Percentiles rank a stretch among this genome's conserved stretches.
These are phyloP conservation scores for Gastracanthus pulcherrimus DNA, from an alignment of 2,888 invertebrate genomes.

Conservation along the genomic window DNA sequence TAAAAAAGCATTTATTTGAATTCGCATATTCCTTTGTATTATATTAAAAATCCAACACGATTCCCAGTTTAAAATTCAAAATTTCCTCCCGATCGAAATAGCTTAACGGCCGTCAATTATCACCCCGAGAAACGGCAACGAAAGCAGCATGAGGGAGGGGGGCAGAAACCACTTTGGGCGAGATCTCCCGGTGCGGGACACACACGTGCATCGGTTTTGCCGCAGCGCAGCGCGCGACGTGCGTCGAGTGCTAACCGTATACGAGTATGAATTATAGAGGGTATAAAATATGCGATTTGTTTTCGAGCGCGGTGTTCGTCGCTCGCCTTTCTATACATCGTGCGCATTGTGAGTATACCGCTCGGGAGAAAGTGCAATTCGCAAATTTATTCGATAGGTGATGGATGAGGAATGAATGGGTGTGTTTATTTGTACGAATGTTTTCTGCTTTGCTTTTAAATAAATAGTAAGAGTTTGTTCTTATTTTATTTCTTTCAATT, in stretches of 20 bases:
- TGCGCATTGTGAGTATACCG: too few relatives aligned
- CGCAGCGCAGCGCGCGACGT: not conserved
- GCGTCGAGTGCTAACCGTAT: slow-evolving; percentile 5
- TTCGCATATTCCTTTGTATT: too few relatives aligned
- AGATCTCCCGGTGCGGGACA: not conserved
- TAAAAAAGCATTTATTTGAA: too few relatives aligned
- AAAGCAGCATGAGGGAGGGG: not conserved
- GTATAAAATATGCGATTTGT: slow-evolving; percentile 37
- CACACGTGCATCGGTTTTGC: not conserved
- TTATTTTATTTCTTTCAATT: too few relatives aligned
- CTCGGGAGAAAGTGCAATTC: not conserved
- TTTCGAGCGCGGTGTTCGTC: too few relatives aligned
- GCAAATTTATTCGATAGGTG: slow-evolving; percentile 13
- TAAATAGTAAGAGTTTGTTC: too few relatives aligned
- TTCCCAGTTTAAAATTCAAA: too few relatives aligned
- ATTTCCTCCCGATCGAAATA: too few relatives aligned
- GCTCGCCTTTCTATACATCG: not conserved
- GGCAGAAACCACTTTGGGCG: not conserved
- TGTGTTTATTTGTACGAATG: not conserved
- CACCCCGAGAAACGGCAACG: too few relatives aligned
- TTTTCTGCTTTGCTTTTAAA: too few relatives aligned
- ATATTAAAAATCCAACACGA: too few relatives aligned
- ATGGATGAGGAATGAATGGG: not conserved
- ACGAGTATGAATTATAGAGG: slow-evolving; percentile 28
- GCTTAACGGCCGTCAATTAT: not conserved